phyloP scores from a whole-genome alignment of 2,113 vertebrate genomes.

The Pseudorasbora parva region DNA sequence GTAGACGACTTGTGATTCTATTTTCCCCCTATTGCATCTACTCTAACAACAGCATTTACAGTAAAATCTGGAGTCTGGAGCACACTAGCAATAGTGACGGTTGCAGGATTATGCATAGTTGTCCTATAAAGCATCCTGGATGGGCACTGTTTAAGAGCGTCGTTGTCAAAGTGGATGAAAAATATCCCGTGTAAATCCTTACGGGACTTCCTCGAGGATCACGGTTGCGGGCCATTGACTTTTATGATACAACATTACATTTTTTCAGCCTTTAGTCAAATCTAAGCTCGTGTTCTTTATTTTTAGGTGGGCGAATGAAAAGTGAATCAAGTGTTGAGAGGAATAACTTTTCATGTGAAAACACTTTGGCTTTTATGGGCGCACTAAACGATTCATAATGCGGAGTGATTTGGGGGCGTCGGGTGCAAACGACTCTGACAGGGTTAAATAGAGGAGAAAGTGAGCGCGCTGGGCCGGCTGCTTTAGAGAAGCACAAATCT shows the following conservation, averaged over 20 bases:
- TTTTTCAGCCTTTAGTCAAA: slow-evolving; percentile 55
- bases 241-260: slow-evolving; percentile 69
- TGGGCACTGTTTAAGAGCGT: background rate
- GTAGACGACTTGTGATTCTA: no score
- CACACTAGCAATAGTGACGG: background rate
- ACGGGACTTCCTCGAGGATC: slow-evolving; percentile 60
- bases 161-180: slow-evolving; percentile 56
- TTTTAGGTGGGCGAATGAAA: slow-evolving; percentile 66
- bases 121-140: background rate
- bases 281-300: background rate
- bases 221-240: slow-evolving; percentile 70
- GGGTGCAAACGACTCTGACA: slow-evolving; percentile 68
- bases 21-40: background rate
- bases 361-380: slow-evolving; percentile 78
- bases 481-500: slow-evolving; percentile 75
- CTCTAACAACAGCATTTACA: background rate
- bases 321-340: slow-evolving; percentile 74
- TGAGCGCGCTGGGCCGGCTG: slow-evolving; percentile 52
- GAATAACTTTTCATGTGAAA: slow-evolving; percentile 83
- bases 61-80: background rate
- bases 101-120: background rate
- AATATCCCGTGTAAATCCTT: slow-evolving; percentile 66
- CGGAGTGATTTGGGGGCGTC: slow-evolving; percentile 62
- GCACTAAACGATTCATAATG: slow-evolving; percentile 82
- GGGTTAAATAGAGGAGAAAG: slow-evolving; percentile 51